phyloP scores from a whole-genome alignment of 2,113 vertebrate species.

The Aphelocoma coerulescens region DNA sequence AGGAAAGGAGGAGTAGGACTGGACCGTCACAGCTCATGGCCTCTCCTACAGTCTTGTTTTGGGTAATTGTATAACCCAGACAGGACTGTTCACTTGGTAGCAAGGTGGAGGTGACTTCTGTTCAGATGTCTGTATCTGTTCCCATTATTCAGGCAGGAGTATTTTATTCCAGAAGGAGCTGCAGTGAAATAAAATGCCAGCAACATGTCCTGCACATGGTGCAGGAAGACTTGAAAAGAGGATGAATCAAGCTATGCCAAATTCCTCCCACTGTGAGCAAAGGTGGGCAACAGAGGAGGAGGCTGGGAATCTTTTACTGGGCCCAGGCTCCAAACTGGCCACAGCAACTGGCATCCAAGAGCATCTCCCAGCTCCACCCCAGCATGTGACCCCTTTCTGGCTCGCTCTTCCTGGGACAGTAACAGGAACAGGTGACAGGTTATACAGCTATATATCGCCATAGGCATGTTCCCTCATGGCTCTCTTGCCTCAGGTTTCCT shows the following conservation, averaged over 20 bases:
- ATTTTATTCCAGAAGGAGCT: not conserved
- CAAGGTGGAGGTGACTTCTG: not conserved
- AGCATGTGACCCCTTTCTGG: not conserved
- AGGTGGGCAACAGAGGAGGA: rapidly evolving
- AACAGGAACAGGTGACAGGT: not conserved
- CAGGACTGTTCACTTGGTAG: not conserved
- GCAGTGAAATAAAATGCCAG: not conserved
- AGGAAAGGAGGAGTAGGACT: not conserved
- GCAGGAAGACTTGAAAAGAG: not conserved
- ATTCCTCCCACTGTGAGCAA: not conserved
- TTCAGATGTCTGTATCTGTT: not conserved
- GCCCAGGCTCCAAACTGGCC: not conserved
- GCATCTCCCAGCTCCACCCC: not conserved
- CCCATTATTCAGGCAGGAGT: not conserved
- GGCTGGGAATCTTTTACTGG: not conserved
- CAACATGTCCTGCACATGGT: rapidly evolving
- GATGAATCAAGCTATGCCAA: not conserved
- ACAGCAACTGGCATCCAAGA: not conserved
- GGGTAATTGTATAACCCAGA: not conserved
- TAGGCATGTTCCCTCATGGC: not conserved
- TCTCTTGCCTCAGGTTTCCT: not conserved
- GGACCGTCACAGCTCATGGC: not conserved
- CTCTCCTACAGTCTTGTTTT: not conserved
- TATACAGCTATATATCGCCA: not conserved
- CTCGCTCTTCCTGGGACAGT: not conserved